Percentiles rank a stretch among this genome's conserved stretches.
Evolutionary conservation across 92 coral and sea anemone species (phyloP).

Genomic region (Blastomussa wellsi): DNA sequence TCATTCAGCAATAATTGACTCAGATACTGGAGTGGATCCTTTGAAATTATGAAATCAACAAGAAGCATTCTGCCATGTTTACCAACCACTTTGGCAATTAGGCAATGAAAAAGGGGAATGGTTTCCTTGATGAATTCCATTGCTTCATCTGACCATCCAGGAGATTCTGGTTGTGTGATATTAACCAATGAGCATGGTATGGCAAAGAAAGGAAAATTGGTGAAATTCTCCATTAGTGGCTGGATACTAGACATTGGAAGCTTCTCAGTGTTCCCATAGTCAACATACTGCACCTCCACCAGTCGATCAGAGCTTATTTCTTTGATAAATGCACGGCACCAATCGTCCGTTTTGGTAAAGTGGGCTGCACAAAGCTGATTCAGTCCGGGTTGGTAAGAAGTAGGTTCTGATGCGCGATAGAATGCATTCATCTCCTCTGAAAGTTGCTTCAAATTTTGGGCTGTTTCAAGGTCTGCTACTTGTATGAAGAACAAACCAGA

Average conservation of each 20-base stretch:
- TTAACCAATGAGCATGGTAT: conserved; percentile 73
- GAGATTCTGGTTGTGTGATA: conserved; percentile 48
- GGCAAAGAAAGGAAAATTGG: conserved; percentile 67
- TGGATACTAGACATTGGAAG: conserved; percentile 54
- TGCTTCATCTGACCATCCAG: conserved; percentile 69
- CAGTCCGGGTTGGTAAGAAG: conserved; percentile 49
- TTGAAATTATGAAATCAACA: conserved; percentile 54
- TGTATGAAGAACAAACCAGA: conserved; percentile 72
- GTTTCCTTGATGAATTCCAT: conserved; percentile 49
- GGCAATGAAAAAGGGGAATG: conserved; percentile 47
- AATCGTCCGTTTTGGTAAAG: conserved; percentile 52
- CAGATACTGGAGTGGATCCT: conserved; percentile 32
- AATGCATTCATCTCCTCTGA: conserved; percentile 34
- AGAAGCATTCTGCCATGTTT: conserved; percentile 46
- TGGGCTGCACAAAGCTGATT: conserved; percentile 71
- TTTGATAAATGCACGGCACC: conserved; percentile 78
- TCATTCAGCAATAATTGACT: conserved; percentile 28
- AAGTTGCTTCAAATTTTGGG: conserved; percentile 41
- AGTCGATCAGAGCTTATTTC: conserved; percentile 39
- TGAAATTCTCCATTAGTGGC: conserved; percentile 67
- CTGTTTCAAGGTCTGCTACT: conserved; percentile 41
- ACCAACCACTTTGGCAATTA: conserved; percentile 40
- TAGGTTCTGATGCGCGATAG: conserved; percentile 44
- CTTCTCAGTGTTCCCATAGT: conserved; percentile 77
- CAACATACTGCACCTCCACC: conserved; percentile 68